Evolutionary conservation across 1,140 invertebrate species (phyloP).

Genomic region (Drosophila ambigua): DNA sequence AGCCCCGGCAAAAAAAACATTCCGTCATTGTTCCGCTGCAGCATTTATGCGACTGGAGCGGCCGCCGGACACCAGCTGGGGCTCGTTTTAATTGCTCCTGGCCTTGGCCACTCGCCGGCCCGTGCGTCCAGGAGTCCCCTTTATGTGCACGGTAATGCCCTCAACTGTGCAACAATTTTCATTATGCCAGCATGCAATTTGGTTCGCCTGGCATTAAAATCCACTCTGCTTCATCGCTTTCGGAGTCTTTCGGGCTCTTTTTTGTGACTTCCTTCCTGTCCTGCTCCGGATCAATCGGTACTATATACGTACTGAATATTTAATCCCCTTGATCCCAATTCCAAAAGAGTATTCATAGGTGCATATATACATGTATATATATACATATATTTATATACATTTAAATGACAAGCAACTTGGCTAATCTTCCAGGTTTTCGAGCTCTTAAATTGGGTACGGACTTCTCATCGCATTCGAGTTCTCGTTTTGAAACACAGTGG

Average conservation of each 20-base stretch:
- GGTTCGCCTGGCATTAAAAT: slow-evolving; percentile 7
- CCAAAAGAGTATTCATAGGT: no score
- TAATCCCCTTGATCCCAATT: background rate
- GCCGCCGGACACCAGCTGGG: slow-evolving; percentile 19
- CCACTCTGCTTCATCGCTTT: no score
- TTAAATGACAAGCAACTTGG: slow-evolving; percentile 9
- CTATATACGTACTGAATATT: no score
- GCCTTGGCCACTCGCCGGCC: slow-evolving; percentile 38
- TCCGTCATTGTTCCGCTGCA: slow-evolving; percentile 45
- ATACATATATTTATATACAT: background rate
- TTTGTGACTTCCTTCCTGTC: no score
- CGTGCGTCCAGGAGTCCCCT: slow-evolving; percentile 16
- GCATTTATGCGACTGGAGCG: slow-evolving; percentile 44
- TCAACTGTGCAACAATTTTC: slow-evolving; percentile 52
- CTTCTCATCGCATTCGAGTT: slow-evolving; percentile 25
- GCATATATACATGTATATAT: background rate
- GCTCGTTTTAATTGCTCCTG: slow-evolving; percentile 69
- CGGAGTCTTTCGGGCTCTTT: no score
- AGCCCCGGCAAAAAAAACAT: slow-evolving; percentile 36
- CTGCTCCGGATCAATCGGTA: no score
- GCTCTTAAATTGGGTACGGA: slow-evolving; percentile 22
- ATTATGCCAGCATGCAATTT: slow-evolving; percentile 46
- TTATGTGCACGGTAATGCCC: slow-evolving; percentile 36
- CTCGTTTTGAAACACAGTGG: slow-evolving; percentile 9
- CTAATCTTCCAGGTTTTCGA: slow-evolving; percentile 14